These are phyloP conservation scores for Ostrea edulis DNA, from an alignment of 1,140 invertebrate genomes.

Conservation along the genomic window DNA sequence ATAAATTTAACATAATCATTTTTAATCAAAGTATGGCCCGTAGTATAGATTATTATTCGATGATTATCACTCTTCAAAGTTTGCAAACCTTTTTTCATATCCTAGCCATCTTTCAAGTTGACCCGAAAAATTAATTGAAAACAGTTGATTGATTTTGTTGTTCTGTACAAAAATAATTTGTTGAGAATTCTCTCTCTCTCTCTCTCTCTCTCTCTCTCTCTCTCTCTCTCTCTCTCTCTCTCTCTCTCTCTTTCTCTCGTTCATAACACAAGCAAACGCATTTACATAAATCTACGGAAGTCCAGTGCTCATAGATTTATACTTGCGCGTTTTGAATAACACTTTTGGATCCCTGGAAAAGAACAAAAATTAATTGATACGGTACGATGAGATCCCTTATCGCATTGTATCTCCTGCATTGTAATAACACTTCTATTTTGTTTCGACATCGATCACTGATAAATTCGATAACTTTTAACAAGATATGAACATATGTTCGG, in stretches of 20 bases:
- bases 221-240: conserved; percentile 8
- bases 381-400: not conserved
- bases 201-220: not conserved
- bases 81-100: not conserved
- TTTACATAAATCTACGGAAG: not conserved
- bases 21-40: conserved; percentile 26
- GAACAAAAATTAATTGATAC: not conserved
- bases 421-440: conserved; percentile 37
- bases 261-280: not conserved
- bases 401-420: not conserved
- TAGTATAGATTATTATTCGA: not conserved
- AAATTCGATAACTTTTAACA: conserved; percentile 31
- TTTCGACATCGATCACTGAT: conserved; percentile 29
- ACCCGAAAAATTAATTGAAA: not conserved
- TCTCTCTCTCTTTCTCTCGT: not conserved
- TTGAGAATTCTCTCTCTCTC: not conserved
- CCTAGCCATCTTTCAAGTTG: not conserved
- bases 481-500: conserved; percentile 37
- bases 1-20: conserved; percentile 13
- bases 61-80: conserved; percentile 11
- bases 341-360: not conserved
- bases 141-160: not conserved
- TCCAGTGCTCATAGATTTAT: not conserved
- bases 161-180: not conserved
- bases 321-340: not conserved